Base-by-base conservation (phyloP, 2,113 vertebrate species). In the Pycnonotus jocosus region DNA sequence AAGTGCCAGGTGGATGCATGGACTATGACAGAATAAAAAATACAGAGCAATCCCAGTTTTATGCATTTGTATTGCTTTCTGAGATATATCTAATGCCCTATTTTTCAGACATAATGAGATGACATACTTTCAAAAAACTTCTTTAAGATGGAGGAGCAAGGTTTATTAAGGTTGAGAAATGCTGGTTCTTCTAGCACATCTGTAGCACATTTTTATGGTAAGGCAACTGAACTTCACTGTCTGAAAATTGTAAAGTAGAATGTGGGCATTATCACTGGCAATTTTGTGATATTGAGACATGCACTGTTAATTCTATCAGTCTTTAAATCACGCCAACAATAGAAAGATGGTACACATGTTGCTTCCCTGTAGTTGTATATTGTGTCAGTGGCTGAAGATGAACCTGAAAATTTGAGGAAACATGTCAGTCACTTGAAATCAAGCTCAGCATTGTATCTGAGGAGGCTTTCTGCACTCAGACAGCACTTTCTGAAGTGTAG, bases 11-110 rank as follows among this genome's bases (percentile, higher is more conserved):
- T 93, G 91, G 87, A 95, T 94, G 61, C 40, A 25, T 84, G 45
- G 93, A 66, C 78, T 92, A 62, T 76, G 87, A 90, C 37, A 95
- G 83, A 97, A 90, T 84, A 77, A 92, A 96, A 97, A 94, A 85
- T 88, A 96, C 37, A 80, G 92, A 77, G 71, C 66, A 95, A 73
- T 81, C 40, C 23, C 51, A 74, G 86, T 83, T 94, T 94, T 93
- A 77, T 61, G 57, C 38, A 79, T 79, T 90, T 77, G 18, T 94
- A 83, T 89, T 92, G 54, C 91, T 97, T 95, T 90, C 33, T 83
- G 62, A 84, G 95, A 88, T 22, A 21, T 42, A 42, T 53, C 62
- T 86, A 93, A 83, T 85, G 60, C 38, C 60, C 57, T 91, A 35
- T 89, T 54, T 92, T 87, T 85, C 90, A 73, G 57, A 94, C n/a